Evolutionary conservation across 2,797 vertebrate genomes (phyloP), one percentile per base, ranked within the genome.

Genomic region (Phoxinus dragarum): DNA sequence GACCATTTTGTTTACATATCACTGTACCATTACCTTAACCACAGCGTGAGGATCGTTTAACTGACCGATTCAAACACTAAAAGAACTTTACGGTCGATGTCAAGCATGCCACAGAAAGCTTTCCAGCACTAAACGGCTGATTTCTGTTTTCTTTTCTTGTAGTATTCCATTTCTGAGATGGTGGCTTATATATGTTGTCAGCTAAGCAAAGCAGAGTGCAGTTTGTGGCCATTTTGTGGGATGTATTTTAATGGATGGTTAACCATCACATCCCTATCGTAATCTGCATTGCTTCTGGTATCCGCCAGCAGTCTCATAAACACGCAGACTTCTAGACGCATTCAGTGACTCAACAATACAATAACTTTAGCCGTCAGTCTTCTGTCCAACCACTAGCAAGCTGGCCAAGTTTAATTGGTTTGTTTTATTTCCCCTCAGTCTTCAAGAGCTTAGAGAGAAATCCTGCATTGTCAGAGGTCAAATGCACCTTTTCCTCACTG

Each of bases 171-270:
- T 67, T 83, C 59, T 81, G 56, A 80, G 42, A 83, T 71, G 75
- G 72, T 84, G 83, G 88, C 74, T 88, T 87, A 73, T 71, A 84
- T 74, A 66, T 79, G 67, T 82, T 86, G 88, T 85, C 84, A 84
- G 67, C 75, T 80, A 81, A 82, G 77, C 67, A 84, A 82, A 83
- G 77, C 40, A n/a, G 36, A 83, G 86, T 85, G 80, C 75, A 86
- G 85, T 86, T 89, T 85, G 88, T 80, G 88, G 88, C 49, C 17
- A 73, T 74, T 76, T 86, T 90, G 88, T 85, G 83, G 89, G 83
- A 69, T 82, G 88, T 82, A 75, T 88, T 89, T 87, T 90, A 89
- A 90, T 88, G 83, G 79, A 86, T 85, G 86, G 88, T 90, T 90
- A 89, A 89, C 88, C 87, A 82, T 87, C 47, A 88, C 87, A 88